Percentiles rank a stretch among this genome's conserved stretches.
phyloP scores from a whole-genome alignment of 1,140 invertebrate genomes.

The Eurosta solidaginis region DNA sequence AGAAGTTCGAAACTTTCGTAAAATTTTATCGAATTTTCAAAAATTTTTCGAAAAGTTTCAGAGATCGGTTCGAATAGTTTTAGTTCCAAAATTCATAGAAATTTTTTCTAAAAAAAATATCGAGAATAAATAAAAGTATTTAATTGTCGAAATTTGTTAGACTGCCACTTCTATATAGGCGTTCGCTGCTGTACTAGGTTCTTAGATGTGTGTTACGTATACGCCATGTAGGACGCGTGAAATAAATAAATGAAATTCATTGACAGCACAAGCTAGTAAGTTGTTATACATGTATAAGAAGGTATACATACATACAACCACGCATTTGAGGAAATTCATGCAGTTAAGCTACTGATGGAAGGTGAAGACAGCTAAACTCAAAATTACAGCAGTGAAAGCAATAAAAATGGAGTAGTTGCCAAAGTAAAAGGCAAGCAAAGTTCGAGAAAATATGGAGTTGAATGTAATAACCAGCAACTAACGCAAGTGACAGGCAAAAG shows the following conservation, averaged over 20 bases:
- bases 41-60: background rate
- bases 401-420: too few species aligned
- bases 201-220: background rate
- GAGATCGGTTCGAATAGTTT: too few species aligned
- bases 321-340: background rate
- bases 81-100: too few species aligned
- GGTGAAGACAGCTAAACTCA: background rate
- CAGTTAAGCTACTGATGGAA: background rate
- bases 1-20: too few species aligned
- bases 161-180: background rate
- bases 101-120: too few species aligned
- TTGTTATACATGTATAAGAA: background rate
- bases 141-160: background rate
- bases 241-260: background rate
- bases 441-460: too few species aligned
- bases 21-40: too few species aligned
- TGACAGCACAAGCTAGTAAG: background rate
- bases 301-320: background rate
- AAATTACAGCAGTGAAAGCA: background rate
- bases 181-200: too few species aligned
- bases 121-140: too few species aligned
- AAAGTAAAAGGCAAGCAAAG: too few species aligned
- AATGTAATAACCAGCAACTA: too few species aligned
- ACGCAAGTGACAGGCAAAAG: too few species aligned
- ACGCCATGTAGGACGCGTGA: background rate